Base-by-base conservation (phyloP, 2,888 invertebrate genomes). In the Drosophila recens region DNA sequence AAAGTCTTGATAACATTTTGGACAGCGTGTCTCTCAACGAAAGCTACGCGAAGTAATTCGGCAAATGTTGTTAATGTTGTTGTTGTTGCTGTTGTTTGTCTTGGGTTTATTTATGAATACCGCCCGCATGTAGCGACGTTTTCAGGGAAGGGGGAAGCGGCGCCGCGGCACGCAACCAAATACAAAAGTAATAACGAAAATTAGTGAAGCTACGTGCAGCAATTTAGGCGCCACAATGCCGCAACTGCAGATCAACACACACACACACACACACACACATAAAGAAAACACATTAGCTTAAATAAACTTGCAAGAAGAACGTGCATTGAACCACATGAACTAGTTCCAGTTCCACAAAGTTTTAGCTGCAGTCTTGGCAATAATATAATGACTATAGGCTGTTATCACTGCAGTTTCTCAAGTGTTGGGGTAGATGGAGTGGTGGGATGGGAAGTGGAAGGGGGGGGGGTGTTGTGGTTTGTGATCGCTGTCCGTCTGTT, bases 321-420 rank as follows among this genome's bases (percentile, higher is more conserved):
- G 78, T 80, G 75, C 56, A 40, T 42, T 70, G 46, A 51, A 52
- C 52, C 49, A 27, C 20, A 58, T 51, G 64, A 75, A 73, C 64
- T 51, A 73, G 73, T 64, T 76, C 23, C 45, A 67, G 59, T 13
- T 72, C 46, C 15, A 15, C 45, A 49, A 42, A 30, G 17, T 17
- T 51, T 40, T 20, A 8, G 40, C 69, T 43, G 34, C 15, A 33
- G 45, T 38, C 51, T 40, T 15, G 49, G 15, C 58, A n/a, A 65
- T 8, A 30, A 30, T 30, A 27, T 51, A 58, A 49, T 51, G 42
- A 36, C 38, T 62, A 23, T 46, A 11, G 40, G 8, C 36, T 79
- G 68, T 87, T 84, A 84, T 88, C 83, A 84, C 68, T 89, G 89
- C 89, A 88, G 56, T 82, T 89, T 69, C 78, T 83, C 75, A 75